A percentile compares a stretch with the other conserved stretches of the same genome.
Evolutionary conservation across 2,888 invertebrate genomes (phyloP).

Genomic region (Caenorhabditis wallacei): DNA sequence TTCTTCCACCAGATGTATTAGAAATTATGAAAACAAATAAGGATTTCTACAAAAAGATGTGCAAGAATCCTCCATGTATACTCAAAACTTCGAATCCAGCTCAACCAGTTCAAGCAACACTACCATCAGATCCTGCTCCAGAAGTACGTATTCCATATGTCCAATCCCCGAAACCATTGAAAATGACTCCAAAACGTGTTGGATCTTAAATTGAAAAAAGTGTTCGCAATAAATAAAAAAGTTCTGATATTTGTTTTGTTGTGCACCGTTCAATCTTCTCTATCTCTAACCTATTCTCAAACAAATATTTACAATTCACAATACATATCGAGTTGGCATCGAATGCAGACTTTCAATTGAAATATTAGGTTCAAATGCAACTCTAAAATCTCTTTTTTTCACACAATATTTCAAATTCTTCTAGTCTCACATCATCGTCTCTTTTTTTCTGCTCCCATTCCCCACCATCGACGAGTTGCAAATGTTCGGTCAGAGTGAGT

Average conservation of each 20-base stretch:
- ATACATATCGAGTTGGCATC: neutral
- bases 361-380: constrained; percentile 15
- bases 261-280: constrained; percentile 21
- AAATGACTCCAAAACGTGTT: constrained; percentile 72
- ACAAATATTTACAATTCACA: constrained; percentile 41
- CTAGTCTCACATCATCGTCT: constrained; percentile 13
- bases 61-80: constrained; percentile 63
- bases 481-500: constrained; percentile 23
- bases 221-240: constrained; percentile 41
- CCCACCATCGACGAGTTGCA: constrained; percentile 29
- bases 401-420: constrained; percentile 14
- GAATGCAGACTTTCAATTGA: constrained; percentile 1
- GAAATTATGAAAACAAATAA: constrained; percentile 74
- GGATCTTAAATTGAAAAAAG: constrained; percentile 61
- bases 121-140: constrained; percentile 41
- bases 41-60: constrained; percentile 67
- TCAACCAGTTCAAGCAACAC: constrained; percentile 23
- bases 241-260: constrained; percentile 25
- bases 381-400: neutral
- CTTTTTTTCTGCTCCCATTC: constrained; percentile 15
- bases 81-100: constrained; percentile 40
- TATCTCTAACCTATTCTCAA: constrained; percentile 8
- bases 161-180: constrained; percentile 72
- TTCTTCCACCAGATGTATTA: constrained; percentile 72
- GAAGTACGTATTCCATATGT: constrained; percentile 72